A percentile compares a stretch with the other conserved stretches of the same genome.
phyloP scores from a whole-genome alignment of 2,888 invertebrate genomes.

The Thera britannica region DNA sequence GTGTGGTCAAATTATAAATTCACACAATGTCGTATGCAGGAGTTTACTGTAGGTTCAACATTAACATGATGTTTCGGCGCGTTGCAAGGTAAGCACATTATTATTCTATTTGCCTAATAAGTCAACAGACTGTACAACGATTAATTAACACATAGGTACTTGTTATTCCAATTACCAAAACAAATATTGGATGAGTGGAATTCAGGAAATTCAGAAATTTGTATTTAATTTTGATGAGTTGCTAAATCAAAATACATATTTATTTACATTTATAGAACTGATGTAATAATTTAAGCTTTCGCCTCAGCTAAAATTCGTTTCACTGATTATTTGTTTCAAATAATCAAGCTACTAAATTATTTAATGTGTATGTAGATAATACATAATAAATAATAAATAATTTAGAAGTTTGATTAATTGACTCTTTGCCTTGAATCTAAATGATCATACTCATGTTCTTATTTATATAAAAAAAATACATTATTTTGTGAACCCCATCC shows the following conservation, averaged over 20 bases:
- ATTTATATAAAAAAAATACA: too few relatives aligned
- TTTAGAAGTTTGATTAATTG: too few relatives aligned
- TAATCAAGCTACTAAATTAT: too few relatives aligned
- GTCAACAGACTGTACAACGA: conserved; percentile 10
- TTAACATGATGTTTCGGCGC: neutral
- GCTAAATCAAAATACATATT: neutral
- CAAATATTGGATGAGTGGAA: conserved; percentile 16
- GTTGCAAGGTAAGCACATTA: neutral
- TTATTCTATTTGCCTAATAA: conserved; percentile 15
- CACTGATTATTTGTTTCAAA: too few relatives aligned
- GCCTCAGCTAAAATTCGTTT: too few relatives aligned
- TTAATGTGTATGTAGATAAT: too few relatives aligned
- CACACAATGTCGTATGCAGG: neutral
- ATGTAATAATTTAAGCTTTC: too few relatives aligned
- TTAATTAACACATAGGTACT: conserved; percentile 18
- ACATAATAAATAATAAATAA: too few relatives aligned
- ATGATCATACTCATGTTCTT: too few relatives aligned
- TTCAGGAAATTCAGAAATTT: conserved; percentile 7
- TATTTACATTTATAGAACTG: too few relatives aligned
- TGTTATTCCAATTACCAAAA: conserved; percentile 9
- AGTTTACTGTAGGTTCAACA: neutral
- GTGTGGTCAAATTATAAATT: neutral
- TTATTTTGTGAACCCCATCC: too few relatives aligned
- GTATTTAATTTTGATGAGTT: conserved; percentile 12
- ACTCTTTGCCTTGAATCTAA: too few relatives aligned